Evolutionary conservation across 2,888 invertebrate species (phyloP), one percentile per base, ranked within the genome.

Genomic region (Periphyllus acericola): DNA sequence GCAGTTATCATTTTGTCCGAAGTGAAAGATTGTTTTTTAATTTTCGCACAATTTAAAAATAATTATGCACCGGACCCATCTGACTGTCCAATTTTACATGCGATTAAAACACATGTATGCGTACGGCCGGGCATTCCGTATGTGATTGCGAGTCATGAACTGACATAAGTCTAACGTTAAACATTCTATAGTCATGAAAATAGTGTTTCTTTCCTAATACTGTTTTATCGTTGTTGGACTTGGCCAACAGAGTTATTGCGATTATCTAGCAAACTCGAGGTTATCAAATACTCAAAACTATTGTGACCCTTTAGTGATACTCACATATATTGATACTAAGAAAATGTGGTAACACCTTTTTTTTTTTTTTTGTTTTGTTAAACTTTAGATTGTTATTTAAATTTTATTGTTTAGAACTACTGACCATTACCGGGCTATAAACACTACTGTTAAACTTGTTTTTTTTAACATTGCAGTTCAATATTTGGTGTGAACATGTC

Each of bases 401-500:
- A n/a, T 68, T 11, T 68, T 9, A 68, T n/a, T 29, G 11, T 21
- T n/a, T n/a, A n/a, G 11, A 66, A n/a, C n/a, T 29, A n/a, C n/a
- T n/a, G n/a, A n/a, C n/a, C n/a, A 71, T 71, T n/a, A 71, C 68
- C 52, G 9, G 3, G 17, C 32, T 78, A 52, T 36, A 5, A 52
- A 55, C 25, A n/a, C 25, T 36, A 66, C 17, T 32, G 19, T 52
- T 29, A 32, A 46, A 55, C 0, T 40, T 52, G 40, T 32, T 36
- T n/a, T 46, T 46, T 46, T 8, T 9, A 46, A 5, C 46, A 72
- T 40, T 83, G 25, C 34, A 84, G 66, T 32, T 76, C 25, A 75
- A 17, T 34, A 32, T 84, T 76, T 17, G 29, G 17, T 60, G 11
- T 36, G 29, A 86, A 66, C 17, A 87, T 87, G 87, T 66, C 60